Evolutionary conservation across 1,140 invertebrate genomes (phyloP), one percentile per base, ranked within the genome.

Genomic region (Sitobion miscanthi): DNA sequence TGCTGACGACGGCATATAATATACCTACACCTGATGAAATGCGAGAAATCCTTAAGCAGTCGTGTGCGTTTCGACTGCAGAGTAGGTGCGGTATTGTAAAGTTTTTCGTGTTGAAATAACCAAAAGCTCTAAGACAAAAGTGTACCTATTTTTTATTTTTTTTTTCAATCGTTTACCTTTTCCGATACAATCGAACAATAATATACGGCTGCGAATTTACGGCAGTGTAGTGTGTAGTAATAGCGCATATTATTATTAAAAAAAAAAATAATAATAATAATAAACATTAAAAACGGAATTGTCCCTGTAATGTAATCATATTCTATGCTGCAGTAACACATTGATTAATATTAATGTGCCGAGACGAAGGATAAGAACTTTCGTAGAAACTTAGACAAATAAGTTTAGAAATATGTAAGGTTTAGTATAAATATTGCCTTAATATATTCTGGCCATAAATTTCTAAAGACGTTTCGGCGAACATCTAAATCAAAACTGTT

Each of bases 401-500:
- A 62, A 30, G 57, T 62, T 62, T 11, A 30, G 25, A 62, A 30
- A 62, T 62, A 62, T 62, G 57, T 30, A 69, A 69, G 62, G 0
- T 52, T 54, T 69, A 69, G 62, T 11, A 30, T 11, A 69, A 69
- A 69, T 8, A 69, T 69, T 30, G 9, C 62, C 11, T 69, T 30
- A 69, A 14, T 69, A 77, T 77, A 83, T 42, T 85, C 5, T 45
- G 8, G 21, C 9, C 25, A 42, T 85, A 85, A 85, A 42, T 85
- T 45, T 85, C 21, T 38, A 25, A 85, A 85, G 83, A 85, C 38
- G 23, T 85, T 85, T 42, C 21, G 0, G 38, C 2, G 38, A 85
- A 85, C 42, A 85, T 42, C 35, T 85, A 85, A 85, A 85, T 85
- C 38, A 85, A 85, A 85, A 42, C 42, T 85, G 42, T 42, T 42